A percentile compares a stretch with the other conserved stretches of the same genome.
phyloP scores from a whole-genome alignment of 2,797 vertebrate species.

The Margarornis squamiger region DNA sequence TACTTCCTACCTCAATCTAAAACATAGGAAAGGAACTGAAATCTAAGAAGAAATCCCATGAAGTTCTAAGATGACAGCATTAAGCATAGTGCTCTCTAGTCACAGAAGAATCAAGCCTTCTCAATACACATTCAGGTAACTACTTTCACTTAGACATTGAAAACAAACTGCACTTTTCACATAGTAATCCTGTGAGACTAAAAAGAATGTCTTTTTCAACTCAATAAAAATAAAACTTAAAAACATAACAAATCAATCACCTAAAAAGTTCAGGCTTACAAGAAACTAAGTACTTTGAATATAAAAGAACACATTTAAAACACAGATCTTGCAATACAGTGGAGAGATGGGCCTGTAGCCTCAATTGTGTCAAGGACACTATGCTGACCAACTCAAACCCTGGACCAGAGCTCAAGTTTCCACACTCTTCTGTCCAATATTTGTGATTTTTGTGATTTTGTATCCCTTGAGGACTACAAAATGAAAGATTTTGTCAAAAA shows the following conservation, averaged over 20 bases:
- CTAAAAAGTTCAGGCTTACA: background rate
- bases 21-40: background rate
- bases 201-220: background rate
- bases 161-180: background rate
- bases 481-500: background rate
- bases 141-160: background rate
- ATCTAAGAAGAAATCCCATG: background rate
- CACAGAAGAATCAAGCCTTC: background rate
- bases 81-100: background rate
- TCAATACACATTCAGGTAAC: background rate
- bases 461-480: slow-evolving; percentile 1
- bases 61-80: background rate
- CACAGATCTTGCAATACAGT: background rate
- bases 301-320: background rate
- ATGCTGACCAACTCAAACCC: background rate
- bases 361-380: background rate
- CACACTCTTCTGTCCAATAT: background rate
- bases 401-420: background rate
- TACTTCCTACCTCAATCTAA: background rate
- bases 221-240: background rate
- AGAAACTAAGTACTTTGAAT: background rate
- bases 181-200: background rate
- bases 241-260: background rate
- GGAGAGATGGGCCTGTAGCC: background rate
- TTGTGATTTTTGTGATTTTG: background rate